Base-by-base conservation (phyloP, 2,113 vertebrate genomes). In the Apodemus speciosus region DNA sequence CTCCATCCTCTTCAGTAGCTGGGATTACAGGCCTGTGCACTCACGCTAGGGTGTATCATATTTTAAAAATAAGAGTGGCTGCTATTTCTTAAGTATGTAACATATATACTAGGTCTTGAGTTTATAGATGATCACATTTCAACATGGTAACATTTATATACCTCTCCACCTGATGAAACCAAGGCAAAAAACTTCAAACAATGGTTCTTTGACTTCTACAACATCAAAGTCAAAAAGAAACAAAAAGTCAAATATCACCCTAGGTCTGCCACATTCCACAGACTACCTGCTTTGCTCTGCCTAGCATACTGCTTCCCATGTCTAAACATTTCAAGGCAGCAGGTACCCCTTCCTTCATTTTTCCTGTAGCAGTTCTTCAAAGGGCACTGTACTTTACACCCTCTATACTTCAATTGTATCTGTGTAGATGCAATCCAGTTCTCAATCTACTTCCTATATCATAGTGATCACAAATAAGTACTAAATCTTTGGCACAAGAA, bases 121-220 rank as follows among this genome's bases (percentile, higher is more conserved):
- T 40, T 90, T 89, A 53, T 93, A 62, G 38, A 76, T 71, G 49
- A 85, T 69, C 85, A 83, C 14, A 90, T 56, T 92, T 77, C 77
- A 89, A 89, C 62, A 46, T 84, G 18, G 73, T 25, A 86, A 27
- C 32, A 84, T 92, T 23, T 32, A 46, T 49, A 27, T 14, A 64
- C 89, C 56, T 92, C 95, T 91, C 84, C 56, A 89, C 85, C 25
- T 76, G 38, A 96, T 51, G 66, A 75, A 95, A 95, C 27, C 49
- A 58, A 95, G 51, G 18, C 49, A 88, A 35, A 86, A 64, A 88
- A 85, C 6, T 56, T 95, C 88, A 93, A 90, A 71, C 76, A n/a
- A 89, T 88, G 6, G 18, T 81, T 93, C 20, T 66, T 85, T 77
- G n/a, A 25, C 53, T 85, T 84, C 92, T 32, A 71, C 25, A 91